Conservation (phyloP, 2,797 vertebrate genomes). For the Pogonophryne albipinna region DNA sequence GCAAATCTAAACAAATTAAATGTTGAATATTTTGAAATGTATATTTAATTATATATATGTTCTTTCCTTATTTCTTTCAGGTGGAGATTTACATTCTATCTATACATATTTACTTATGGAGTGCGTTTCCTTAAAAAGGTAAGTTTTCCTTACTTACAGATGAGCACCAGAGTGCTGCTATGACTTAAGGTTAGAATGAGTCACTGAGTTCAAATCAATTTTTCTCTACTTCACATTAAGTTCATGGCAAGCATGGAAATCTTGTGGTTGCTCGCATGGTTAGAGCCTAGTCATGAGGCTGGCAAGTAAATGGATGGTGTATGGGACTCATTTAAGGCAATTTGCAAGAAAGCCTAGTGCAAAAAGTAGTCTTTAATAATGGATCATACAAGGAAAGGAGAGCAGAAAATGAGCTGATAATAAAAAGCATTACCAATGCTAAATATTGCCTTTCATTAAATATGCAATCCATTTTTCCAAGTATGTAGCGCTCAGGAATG, state of each 20-base stretch:
- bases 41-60: not conserved
- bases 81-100: slow-evolving; percentile 98
- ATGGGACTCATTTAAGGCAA: not conserved
- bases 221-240: not conserved
- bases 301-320: slow-evolving; percentile 10
- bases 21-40: not conserved
- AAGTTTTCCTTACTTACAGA: slow-evolving; percentile 60
- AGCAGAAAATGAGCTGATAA: slow-evolving; percentile 29
- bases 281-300: slow-evolving; percentile 3
- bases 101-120: slow-evolving; percentile 98
- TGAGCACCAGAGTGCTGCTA: not conserved
- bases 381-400: slow-evolving; percentile 7
- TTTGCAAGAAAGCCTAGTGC: slow-evolving; percentile 4
- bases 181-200: slow-evolving; percentile 12
- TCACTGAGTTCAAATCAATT: slow-evolving; percentile 26
- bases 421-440: slow-evolving; percentile 12
- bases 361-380: slow-evolving; percentile 27
- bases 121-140: slow-evolving; percentile 98
- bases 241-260: slow-evolving; percentile 28
- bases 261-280: slow-evolving; percentile 16
- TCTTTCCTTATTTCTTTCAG: slow-evolving; percentile 79
- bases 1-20: not conserved
- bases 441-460: slow-evolving; percentile 11
- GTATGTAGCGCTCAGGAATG: not conserved
- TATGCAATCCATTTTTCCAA: slow-evolving; percentile 4